phyloP scores from a whole-genome alignment of 2,797 vertebrate species.

The Anolis apletophallus region DNA sequence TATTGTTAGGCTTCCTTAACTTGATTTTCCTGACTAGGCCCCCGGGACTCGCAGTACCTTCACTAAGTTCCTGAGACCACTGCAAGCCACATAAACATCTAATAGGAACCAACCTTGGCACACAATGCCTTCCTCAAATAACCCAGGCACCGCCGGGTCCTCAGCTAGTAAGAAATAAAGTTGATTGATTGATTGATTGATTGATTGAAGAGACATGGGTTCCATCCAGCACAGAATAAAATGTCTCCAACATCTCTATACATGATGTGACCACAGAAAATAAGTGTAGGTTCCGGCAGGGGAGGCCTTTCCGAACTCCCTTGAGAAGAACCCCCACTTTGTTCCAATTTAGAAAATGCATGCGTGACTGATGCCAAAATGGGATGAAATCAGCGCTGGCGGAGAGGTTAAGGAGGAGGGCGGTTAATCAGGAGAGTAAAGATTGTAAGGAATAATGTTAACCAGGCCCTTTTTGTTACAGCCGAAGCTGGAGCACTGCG shows the following conservation, averaged over 20 bases:
- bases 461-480: constrained; percentile 59
- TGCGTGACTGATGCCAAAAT: neutral
- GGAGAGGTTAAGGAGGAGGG: constrained; percentile 23
- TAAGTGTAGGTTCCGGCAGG: neutral
- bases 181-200: no score
- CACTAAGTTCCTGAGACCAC: no score
- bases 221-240: neutral
- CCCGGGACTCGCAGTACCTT: no score
- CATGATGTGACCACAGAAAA: neutral
- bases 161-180: no score
- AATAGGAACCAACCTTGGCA: no score
- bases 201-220: neutral
- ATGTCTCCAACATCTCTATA: neutral
- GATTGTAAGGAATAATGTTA: constrained; percentile 57
- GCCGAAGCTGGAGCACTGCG: constrained; percentile 24
- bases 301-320: no score
- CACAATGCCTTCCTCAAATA: no score
- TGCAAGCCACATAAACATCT: no score
- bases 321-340: neutral
- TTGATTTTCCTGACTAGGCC: no score
- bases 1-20: no score
- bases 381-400: neutral
- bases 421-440: constrained; percentile 45
- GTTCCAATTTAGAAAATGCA: neutral
- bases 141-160: no score